A percentile compares a stretch with the other conserved stretches of the same genome.
phyloP scores from a whole-genome alignment of 1,140 invertebrate species.

The Aricia agestis region DNA sequence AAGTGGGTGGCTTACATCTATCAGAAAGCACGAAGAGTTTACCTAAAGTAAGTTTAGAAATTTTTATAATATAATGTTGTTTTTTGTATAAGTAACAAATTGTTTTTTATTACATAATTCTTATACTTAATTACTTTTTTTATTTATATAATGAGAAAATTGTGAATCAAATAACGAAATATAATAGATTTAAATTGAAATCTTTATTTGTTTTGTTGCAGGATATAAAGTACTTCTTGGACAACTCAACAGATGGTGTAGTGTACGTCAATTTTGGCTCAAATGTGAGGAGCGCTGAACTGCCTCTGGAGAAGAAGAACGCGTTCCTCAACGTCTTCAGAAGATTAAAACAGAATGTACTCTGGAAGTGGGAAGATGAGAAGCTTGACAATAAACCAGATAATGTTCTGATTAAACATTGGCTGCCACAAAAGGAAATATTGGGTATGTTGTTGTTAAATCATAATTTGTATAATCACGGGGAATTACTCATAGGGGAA shows the following conservation, averaged over 20 bases:
- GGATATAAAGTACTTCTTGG: conserved; percentile 77
- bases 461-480: no score
- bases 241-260: conserved; percentile 76
- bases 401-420: conserved; percentile 80
- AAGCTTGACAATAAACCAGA: conserved; percentile 68
- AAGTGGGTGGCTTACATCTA: conserved; percentile 78
- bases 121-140: background rate
- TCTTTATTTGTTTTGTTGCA: conserved; percentile 29
- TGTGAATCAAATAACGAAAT: no score
- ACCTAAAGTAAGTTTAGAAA: conserved; percentile 41
- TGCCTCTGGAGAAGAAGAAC: conserved; percentile 68
- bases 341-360: conserved; percentile 77
- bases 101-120: background rate
- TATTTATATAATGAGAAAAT: no score
- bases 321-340: conserved; percentile 75
- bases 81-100: no score
- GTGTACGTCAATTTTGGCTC: conserved; percentile 81
- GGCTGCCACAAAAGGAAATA: conserved; percentile 84
- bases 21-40: conserved; percentile 41
- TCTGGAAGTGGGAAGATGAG: conserved; percentile 83
- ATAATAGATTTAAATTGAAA: no score
- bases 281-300: conserved; percentile 74
- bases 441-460: conserved; percentile 67
- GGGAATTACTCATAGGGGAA: no score
- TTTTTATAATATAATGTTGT: no score